phyloP scores from a whole-genome alignment of 2,113 vertebrate genomes.

The Eidolon helvum region DNA sequence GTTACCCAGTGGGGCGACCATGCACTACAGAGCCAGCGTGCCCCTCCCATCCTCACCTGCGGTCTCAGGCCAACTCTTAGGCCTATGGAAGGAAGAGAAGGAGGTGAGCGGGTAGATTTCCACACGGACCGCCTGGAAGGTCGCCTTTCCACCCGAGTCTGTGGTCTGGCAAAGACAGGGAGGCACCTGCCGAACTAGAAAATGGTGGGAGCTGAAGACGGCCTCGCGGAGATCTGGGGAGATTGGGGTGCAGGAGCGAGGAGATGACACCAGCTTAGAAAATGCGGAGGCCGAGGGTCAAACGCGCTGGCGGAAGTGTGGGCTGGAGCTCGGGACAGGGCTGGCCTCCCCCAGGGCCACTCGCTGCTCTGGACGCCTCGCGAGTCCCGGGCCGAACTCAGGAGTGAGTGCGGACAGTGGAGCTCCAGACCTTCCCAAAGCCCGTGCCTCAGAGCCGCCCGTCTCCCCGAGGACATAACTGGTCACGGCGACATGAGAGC shows the following conservation, averaged over 20 bases:
- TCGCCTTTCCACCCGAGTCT: neutral
- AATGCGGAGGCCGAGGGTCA: fast-evolving
- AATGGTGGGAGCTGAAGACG: neutral
- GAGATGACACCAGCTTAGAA: fast-evolving
- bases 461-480: neutral
- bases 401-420: fast-evolving
- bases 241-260: neutral
- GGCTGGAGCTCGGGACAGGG: neutral
- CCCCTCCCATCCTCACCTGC: neutral
- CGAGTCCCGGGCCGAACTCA: neutral
- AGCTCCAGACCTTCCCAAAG: neutral
- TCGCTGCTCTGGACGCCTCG: too few relatives aligned
- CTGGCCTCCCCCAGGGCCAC: neutral
- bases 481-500: too few relatives aligned
- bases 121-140: neutral
- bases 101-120: neutral
- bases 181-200: neutral
- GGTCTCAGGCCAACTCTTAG: fast-evolving
- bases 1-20: fast-evolving
- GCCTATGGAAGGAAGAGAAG: neutral
- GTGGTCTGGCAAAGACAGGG: neutral
- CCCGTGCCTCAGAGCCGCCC: fast-evolving
- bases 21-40: fast-evolving
- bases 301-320: too few relatives aligned
- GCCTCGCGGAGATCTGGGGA: neutral